Conservation (phyloP, 2,888 invertebrate species). For the Volucella zonaria region DNA sequence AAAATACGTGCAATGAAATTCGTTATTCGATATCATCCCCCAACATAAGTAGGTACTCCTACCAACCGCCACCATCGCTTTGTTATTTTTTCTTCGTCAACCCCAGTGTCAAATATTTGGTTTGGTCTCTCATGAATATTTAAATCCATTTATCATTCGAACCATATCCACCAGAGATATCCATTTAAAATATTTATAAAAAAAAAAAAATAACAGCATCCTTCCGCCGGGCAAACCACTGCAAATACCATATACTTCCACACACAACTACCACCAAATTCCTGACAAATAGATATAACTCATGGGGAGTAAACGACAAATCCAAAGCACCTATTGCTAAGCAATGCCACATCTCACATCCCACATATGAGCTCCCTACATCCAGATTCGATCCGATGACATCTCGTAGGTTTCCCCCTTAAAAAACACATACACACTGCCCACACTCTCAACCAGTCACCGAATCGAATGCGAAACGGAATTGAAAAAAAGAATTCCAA, state of each 20-base stretch:
- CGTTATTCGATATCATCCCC: not conserved
- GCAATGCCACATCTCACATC: not conserved
- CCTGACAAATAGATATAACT: not conserved
- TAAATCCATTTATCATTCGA: constrained; percentile 63
- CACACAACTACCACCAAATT: constrained; percentile 1
- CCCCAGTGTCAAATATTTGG: constrained; percentile 60
- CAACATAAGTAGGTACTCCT: not conserved
- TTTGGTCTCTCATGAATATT: constrained; percentile 57
- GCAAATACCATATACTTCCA: not conserved
- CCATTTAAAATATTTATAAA: not conserved
- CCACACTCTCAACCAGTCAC: constrained; percentile 62
- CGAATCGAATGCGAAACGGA: constrained; percentile 56
- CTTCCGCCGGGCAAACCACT: constrained; percentile 44
- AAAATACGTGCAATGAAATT: too few species aligned
- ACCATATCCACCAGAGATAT: constrained; percentile 20
- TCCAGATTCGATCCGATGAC: constrained; percentile 1
- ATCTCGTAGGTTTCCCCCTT: constrained; percentile 40
- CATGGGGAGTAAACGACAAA: constrained; percentile 25
- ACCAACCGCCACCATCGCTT: too few species aligned
- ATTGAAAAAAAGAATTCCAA: constrained; percentile 39
- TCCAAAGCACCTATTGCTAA: not conserved
- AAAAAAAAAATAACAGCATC: constrained; percentile 21
- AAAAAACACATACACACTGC: constrained; percentile 7
- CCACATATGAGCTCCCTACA: constrained; percentile 53
- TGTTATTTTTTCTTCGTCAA: not conserved